A percentile compares a stretch with the other conserved stretches of the same genome.
Evolutionary conservation across 2,888 invertebrate species (phyloP).

Genomic region (Calliphora vomitoria): DNA sequence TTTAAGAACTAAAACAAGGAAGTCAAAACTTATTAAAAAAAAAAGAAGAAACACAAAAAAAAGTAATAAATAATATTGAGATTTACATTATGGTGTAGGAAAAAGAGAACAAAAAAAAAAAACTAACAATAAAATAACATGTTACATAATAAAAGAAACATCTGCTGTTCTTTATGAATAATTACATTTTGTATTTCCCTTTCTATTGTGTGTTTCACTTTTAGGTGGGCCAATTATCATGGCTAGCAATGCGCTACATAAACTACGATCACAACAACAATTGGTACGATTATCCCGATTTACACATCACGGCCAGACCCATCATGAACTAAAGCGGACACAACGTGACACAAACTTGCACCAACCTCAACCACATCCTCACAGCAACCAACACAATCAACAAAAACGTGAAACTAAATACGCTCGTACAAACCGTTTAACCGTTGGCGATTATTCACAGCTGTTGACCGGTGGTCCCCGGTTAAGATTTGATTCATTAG

Average conservation of each 20-base stretch:
- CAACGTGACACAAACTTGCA: background rate
- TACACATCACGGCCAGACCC: conserved; percentile 22
- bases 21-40: conserved; percentile 61
- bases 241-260: conserved; percentile 84
- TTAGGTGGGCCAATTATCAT: conserved; percentile 84
- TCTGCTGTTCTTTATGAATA: conserved; percentile 24
- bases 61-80: conserved; percentile 39
- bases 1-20: conserved; percentile 59
- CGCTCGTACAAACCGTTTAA: background rate
- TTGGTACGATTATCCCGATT: conserved; percentile 55
- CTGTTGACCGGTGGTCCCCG: conserved; percentile 15
- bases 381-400: conserved; percentile 11
- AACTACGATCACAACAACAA: conserved; percentile 78
- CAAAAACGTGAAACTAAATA: conserved; percentile 33
- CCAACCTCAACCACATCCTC: background rate
- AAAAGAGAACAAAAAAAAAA: background rate
- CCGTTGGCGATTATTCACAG: conserved; percentile 14
- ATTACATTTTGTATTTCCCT: conserved; percentile 6
- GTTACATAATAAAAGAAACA: conserved; percentile 19
- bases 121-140: background rate
- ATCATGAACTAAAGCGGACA: conserved; percentile 49
- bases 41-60: background rate
- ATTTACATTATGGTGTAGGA: conserved; percentile 27
- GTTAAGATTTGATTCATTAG: conserved; percentile 75
- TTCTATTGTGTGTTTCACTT: conserved; percentile 2